phyloP scores from a whole-genome alignment of 2,113 vertebrate genomes.

The Brienomyrus brachyistius region DNA sequence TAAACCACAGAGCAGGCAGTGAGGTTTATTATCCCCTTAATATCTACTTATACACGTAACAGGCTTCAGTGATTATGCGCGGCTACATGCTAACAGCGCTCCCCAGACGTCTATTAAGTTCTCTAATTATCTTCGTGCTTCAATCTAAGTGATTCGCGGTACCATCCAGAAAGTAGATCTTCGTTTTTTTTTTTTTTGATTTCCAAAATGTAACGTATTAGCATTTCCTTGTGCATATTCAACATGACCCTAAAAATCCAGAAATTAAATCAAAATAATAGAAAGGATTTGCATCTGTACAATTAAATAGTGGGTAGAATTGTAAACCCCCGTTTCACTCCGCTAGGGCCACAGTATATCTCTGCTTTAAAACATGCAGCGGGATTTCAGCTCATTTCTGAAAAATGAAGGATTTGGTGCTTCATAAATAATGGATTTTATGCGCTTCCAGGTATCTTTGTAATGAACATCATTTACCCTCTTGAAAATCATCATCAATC shows the following conservation, averaged over 20 bases:
- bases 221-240: background rate
- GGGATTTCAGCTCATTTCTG: background rate
- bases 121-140: background rate
- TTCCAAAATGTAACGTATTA: background rate
- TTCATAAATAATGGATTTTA: slow-evolving; percentile 16
- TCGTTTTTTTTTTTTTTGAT: background rate
- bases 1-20: background rate
- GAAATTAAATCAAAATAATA: background rate
- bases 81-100: background rate
- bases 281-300: background rate
- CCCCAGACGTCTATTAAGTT: background rate
- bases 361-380: background rate
- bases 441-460: background rate
- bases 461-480: slow-evolving; percentile 7
- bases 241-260: background rate
- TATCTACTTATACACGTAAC: background rate
- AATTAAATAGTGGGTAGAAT: background rate
- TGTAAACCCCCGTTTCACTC: background rate
- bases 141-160: background rate
- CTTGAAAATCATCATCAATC: slow-evolving; percentile 13
- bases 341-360: background rate
- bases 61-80: background rate
- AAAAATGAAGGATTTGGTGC: background rate
- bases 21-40: background rate
- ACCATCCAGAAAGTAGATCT: background rate